Conservation (phyloP, 1,140 invertebrate genomes). For the Arion vulgaris region DNA sequence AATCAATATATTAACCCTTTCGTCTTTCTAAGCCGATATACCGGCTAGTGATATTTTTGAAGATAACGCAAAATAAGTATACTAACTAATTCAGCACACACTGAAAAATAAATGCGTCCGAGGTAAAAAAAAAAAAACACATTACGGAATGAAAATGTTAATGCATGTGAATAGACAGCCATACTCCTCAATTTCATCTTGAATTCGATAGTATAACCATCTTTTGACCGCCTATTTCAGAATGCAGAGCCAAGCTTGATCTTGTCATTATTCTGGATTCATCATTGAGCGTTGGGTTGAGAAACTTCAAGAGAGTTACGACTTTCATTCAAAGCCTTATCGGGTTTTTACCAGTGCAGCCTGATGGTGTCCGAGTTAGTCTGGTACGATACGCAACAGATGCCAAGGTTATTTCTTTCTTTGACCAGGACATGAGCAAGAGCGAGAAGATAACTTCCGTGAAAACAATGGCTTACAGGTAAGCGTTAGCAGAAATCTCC, state of each 20-base stretch:
- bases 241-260: neutral
- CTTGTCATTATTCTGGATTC: conserved; percentile 8
- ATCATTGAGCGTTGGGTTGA: neutral
- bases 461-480: neutral
- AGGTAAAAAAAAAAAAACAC: too few relatives aligned
- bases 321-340: neutral
- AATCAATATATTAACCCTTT: too few relatives aligned
- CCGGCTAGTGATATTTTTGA: too few relatives aligned
- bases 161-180: too few relatives aligned
- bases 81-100: too few relatives aligned
- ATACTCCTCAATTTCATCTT: too few relatives aligned
- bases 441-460: neutral
- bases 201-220: too few relatives aligned
- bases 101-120: too few relatives aligned
- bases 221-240: neutral
- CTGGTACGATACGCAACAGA: neutral
- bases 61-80: too few relatives aligned
- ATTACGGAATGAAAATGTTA: too few relatives aligned
- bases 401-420: neutral
- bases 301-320: neutral
- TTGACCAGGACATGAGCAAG: neutral
- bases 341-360: neutral
- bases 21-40: too few relatives aligned
- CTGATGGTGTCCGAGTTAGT: neutral
- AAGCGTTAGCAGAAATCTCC: too few relatives aligned